phyloP scores from a whole-genome alignment of 2,888 invertebrate genomes.

The Tinea semifulvella region DNA sequence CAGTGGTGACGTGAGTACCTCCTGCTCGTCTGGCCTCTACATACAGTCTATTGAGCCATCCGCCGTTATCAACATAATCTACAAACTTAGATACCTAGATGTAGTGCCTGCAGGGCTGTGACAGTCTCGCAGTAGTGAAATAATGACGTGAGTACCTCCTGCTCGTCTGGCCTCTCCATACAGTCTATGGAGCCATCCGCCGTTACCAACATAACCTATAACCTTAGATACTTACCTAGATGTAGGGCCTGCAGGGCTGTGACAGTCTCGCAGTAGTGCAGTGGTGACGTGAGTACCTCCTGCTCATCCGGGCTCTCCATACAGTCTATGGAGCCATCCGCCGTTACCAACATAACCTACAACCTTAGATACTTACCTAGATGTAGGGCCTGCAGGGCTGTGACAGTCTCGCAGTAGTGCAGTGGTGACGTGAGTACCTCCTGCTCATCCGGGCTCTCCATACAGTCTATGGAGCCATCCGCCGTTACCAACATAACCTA shows the following conservation, averaged over 20 bases:
- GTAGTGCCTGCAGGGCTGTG: constrained; percentile 76
- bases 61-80: too few relatives aligned
- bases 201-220: constrained; percentile 79
- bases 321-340: constrained; percentile 95
- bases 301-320: constrained; percentile 86
- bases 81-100: too few relatives aligned
- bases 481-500: constrained; percentile 84
- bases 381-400: constrained; percentile 76
- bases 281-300: constrained; percentile 77
- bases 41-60: too few relatives aligned
- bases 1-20: too few relatives aligned
- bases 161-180: constrained; percentile 83
- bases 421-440: constrained; percentile 81
- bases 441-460: constrained; percentile 85
- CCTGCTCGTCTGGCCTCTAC: too few relatives aligned
- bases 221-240: too few relatives aligned
- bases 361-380: too few relatives aligned
- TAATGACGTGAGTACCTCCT: constrained; percentile 80
- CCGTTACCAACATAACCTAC: constrained; percentile 82
- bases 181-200: constrained; percentile 97
- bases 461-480: constrained; percentile 94
- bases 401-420: constrained; percentile 84
- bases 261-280: constrained; percentile 86
- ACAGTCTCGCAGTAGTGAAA: constrained; percentile 87
- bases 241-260: constrained; percentile 77